These are phyloP conservation scores for Synergus itoensis DNA, from an alignment of 2,888 invertebrate species.

Conservation along the genomic window DNA sequence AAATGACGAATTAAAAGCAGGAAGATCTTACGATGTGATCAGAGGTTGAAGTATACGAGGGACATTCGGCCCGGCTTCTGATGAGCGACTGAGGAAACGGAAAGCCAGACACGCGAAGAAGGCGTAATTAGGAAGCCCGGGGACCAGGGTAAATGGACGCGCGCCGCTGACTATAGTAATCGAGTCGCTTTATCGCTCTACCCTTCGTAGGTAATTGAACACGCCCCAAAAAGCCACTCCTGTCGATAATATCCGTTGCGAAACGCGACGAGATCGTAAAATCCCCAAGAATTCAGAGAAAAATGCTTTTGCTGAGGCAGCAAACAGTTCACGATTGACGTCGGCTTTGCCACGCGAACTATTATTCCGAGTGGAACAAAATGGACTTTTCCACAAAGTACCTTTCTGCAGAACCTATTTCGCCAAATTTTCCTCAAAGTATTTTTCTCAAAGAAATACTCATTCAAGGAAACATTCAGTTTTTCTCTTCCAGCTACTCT, in stretches of 20 bases:
- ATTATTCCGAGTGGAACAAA: constrained; percentile 32
- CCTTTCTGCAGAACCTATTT: constrained; percentile 18
- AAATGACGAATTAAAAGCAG: constrained; percentile 47
- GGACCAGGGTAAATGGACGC: constrained; percentile 52
- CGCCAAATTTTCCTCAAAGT: neutral
- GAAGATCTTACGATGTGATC: constrained; percentile 51
- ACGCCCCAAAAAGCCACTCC: constrained; percentile 60
- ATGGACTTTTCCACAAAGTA: constrained; percentile 36
- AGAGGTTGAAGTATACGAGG: constrained; percentile 47
- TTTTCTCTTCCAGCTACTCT: neutral
- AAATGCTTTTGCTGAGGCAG: constrained; percentile 33
- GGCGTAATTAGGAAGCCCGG: constrained; percentile 47
- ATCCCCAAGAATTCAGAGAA: constrained; percentile 15
- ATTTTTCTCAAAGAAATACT: constrained; percentile 9
- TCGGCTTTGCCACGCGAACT: constrained; percentile 25
- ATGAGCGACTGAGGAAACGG: constrained; percentile 47
- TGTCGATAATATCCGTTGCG: constrained; percentile 58
- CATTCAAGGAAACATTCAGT: neutral
- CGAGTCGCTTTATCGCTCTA: constrained; percentile 62
- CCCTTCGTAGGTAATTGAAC: constrained; percentile 62
- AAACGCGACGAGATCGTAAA: constrained; percentile 47
- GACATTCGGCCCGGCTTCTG: constrained; percentile 54
- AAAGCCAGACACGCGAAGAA: constrained; percentile 51
- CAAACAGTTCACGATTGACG: constrained; percentile 33
- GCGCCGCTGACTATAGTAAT: constrained; percentile 59